Evolutionary conservation across 2,888 invertebrate genomes (phyloP), one percentile per base, ranked within the genome.

Genomic region (Mythimna pallens): DNA sequence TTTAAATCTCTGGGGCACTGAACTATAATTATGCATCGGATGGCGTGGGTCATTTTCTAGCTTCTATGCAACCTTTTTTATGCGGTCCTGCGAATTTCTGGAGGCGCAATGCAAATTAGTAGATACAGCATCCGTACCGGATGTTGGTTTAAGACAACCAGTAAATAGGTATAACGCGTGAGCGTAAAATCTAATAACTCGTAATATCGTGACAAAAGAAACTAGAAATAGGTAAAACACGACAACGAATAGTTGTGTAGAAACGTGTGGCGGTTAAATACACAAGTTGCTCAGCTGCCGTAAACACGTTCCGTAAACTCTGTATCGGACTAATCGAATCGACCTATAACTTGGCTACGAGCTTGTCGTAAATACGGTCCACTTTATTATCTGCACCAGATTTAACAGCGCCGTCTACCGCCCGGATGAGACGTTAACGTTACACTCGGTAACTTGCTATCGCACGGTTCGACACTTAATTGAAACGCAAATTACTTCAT

Each of bases 261-360:
- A 84, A 85, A 87, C 86, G 81, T 85, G 89, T 88, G 87, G 87
- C 84, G 84, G 84, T 86, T 90, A 90, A 91, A 89, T 89, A 88
- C 86, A 88, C 85, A 87, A 89, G 90, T 88, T 88, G 80, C 77
- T 85, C 84, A 88, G 90, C 88, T 90, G 89, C 90, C 89, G 90
- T 90, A 89, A 92, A 92, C 91, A 91, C 89, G 91, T 91, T 90
- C 89, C 86, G 88, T 90, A 92, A 91, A 93, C 93, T 90, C 88
- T 87, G 88, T 91, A 91, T 89, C 90, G 88, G 82, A 88, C 91
- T 93, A 93, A 94, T 93, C 93, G 92, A 93, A 94, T 93, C 92
- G 92, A 91, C 92, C 93, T 90, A 91, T 91, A 91, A 92, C 91
- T 93, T 89, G 88, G 88, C 88, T 88, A 83, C 89, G 84, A 86